A percentile compares a stretch with the other conserved stretches of the same genome.
Evolutionary conservation across 2,113 vertebrate species (phyloP).

Genomic region (Pseudorectes ferrugineus): DNA sequence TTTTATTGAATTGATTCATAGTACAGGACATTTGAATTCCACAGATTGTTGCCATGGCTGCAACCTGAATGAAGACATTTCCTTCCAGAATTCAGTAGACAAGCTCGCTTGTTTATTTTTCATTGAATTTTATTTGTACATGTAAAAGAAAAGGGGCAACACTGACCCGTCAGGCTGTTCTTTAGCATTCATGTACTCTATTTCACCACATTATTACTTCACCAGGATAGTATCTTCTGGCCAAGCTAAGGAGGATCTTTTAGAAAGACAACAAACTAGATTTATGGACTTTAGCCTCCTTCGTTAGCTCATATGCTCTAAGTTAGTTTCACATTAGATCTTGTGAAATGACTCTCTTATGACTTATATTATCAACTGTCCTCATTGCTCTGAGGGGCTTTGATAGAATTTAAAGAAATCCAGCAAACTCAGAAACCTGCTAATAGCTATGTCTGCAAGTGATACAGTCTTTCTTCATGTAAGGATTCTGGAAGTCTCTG

Average conservation of each 20-base stretch:
- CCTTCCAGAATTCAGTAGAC: neutral
- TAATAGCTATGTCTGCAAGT: neutral
- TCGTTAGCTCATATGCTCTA: neutral
- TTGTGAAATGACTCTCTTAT: neutral
- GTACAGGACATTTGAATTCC: neutral
- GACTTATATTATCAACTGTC: neutral
- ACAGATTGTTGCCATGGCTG: neutral
- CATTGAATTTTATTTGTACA: neutral
- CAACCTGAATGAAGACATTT: neutral
- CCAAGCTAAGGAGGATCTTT: neutral
- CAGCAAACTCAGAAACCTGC: neutral
- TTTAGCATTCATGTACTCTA: neutral
- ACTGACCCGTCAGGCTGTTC: neutral
- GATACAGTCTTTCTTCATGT: neutral
- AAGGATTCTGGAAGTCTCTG: neutral
- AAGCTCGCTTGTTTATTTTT: neutral
- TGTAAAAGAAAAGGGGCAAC: neutral
- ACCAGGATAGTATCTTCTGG: neutral
- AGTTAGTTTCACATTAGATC: neutral
- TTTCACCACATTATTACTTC: neutral
- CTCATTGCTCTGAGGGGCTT: neutral
- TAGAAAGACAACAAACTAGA: neutral
- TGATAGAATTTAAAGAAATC: slow-evolving; percentile 34
- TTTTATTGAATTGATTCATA: neutral
- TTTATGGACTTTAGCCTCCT: neutral